Conservation (phyloP, 2,888 invertebrate genomes). For the Acrobasis consociella region DNA sequence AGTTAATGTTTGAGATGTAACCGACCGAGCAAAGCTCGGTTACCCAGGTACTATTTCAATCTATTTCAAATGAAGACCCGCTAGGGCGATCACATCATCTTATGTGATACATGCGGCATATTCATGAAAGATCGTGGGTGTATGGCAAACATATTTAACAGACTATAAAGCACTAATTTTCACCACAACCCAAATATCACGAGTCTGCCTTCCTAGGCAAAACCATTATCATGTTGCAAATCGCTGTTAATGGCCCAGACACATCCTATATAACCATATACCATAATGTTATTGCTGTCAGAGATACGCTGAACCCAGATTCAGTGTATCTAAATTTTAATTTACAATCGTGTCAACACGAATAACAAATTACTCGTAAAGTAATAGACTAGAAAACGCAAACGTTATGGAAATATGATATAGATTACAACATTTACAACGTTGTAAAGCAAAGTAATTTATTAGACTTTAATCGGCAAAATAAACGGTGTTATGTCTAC, state of each 20-base stretch:
- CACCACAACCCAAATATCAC: not conserved
- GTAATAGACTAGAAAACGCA: not conserved
- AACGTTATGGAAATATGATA: not conserved
- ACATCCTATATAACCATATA: constrained; percentile 10
- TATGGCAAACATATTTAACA: not conserved
- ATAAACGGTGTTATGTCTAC: constrained; percentile 24
- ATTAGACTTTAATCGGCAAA: not conserved
- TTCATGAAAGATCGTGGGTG: not conserved
- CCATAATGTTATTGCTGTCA: constrained; percentile 7
- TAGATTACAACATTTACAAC: not conserved
- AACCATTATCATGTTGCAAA: constrained; percentile 51
- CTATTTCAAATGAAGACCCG: too few species aligned
- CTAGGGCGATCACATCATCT: too few species aligned
- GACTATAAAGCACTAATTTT: not conserved
- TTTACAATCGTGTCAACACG: not conserved
- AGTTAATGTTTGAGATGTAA: too few species aligned
- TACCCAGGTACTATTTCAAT: too few species aligned
- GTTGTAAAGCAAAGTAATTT: constrained; percentile 3
- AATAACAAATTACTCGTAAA: not conserved
- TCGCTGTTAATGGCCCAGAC: constrained; percentile 46
- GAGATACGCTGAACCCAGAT: not conserved
- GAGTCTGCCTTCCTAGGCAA: constrained; percentile 26
- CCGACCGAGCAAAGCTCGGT: too few species aligned
- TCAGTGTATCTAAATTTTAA: not conserved
- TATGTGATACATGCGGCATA: too few species aligned